Evolutionary conservation across 2,113 vertebrate genomes (phyloP), one percentile per base, ranked within the genome.

Genomic region (Hypocryptadius cinnamomeus): DNA sequence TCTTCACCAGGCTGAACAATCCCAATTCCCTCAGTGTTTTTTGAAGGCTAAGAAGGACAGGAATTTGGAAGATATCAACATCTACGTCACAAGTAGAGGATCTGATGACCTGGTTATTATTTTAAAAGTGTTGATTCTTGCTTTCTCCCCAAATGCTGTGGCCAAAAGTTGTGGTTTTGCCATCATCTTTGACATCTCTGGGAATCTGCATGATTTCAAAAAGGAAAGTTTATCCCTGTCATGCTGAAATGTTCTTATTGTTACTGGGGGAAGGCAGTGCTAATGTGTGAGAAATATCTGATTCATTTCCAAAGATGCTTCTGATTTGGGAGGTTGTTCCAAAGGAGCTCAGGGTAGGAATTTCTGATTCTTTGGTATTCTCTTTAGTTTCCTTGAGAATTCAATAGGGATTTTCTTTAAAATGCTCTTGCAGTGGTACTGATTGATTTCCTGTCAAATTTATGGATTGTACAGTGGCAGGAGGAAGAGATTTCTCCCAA

Each of bases 381-480:
- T 89, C 72, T 51, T 85, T 60, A 70, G 42, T 60, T 87, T 85
- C 57, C 66, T 63, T 1, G 0, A 69, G 60, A 95, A 93, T 92
- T 68, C 85, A 79, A 12, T 5, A 27, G 87, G 45, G 92, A 73
- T 87, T 93, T 89, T 93, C 64, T 95, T 93, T 90, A 94, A 93
- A 93, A 91, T 59, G 63, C 87, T 89, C 56, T 76, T 89, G 89
- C 87, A 89, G 74, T 66, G 89, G 40, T 87, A 63, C 74, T 87
- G 94, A 95, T 92, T 89, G 95, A 96, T 95, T 92, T 81, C 85
- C 83, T 92, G 91, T 93, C 95, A 96, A 78, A 91, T 71, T 56
- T 92, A 95, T 91, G 82, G 93, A 85, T 92, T 89, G 60, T 85
- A 21, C 61, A 39, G 80, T 60, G 87, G 82, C 94, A 93, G 66